Percentiles rank a stretch among this genome's conserved stretches.
Conservation (phyloP, 2,113 vertebrate genomes). For the Muntiacus muntjak region DNA sequence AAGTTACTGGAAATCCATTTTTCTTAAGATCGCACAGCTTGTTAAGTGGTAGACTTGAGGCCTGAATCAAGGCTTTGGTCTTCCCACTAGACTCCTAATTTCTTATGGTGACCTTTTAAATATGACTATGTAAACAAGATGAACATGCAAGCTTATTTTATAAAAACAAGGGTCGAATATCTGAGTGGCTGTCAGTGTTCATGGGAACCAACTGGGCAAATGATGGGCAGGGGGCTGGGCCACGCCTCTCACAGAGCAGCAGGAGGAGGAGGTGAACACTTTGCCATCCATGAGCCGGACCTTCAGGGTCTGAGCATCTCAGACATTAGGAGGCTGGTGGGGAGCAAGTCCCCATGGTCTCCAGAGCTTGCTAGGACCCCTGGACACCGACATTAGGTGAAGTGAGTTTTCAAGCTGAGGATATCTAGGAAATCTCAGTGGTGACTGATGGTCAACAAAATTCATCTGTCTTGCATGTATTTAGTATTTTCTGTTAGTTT, state of each 20-base stretch:
- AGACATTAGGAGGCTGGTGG: fast-evolving
- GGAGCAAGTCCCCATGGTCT: too few relatives aligned
- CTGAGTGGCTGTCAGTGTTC: not conserved
- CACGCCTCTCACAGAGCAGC: too few relatives aligned
- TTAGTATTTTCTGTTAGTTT: not conserved
- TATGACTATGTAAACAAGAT: not conserved
- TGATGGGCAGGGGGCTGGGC: not conserved
- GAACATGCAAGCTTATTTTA: not conserved
- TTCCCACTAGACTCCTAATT: not conserved
- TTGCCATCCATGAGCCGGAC: fast-evolving
- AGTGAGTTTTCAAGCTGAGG: not conserved
- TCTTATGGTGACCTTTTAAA: not conserved
- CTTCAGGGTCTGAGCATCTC: fast-evolving
- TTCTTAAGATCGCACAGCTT: not conserved
- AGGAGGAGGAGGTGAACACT: fast-evolving
- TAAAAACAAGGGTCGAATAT: not conserved
- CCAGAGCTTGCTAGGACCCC: fast-evolving
- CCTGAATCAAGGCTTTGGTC: not conserved
- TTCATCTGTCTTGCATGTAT: too few relatives aligned
- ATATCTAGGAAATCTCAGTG: not conserved
- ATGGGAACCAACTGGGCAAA: too few relatives aligned
- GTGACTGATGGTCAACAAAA: not conserved
- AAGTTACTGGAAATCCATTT: not conserved
- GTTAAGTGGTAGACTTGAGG: not conserved
- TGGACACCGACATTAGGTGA: fast-evolving